A percentile compares a stretch with the other conserved stretches of the same genome.
Conservation (phyloP, 2,113 vertebrate genomes). For the Alexandromys fortis region DNA sequence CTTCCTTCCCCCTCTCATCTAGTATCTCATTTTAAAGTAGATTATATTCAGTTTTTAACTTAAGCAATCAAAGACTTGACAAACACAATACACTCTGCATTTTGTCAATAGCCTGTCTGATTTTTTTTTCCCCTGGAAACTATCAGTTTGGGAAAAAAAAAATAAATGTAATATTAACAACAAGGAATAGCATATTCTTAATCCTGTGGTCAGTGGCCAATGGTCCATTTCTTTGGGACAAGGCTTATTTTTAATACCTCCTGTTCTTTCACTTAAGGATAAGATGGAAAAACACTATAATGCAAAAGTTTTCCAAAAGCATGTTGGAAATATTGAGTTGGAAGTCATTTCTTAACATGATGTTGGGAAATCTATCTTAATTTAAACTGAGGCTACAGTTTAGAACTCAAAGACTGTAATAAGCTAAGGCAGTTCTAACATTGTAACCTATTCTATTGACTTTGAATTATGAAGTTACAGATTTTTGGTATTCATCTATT, state of each 20-base stretch:
- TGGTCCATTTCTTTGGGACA: constrained; percentile 54
- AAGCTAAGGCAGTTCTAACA: background rate
- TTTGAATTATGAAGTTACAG: background rate
- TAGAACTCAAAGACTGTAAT: background rate
- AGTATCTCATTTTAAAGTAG: background rate
- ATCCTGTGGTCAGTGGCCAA: constrained; percentile 39
- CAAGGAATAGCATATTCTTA: constrained; percentile 22
- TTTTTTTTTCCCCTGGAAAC: constrained; percentile 26
- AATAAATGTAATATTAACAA: constrained; percentile 56
- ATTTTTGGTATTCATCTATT: constrained; percentile 6
- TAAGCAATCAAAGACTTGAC: background rate
- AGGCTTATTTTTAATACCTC: constrained; percentile 44
- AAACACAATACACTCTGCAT: background rate
- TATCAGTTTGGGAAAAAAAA: constrained; percentile 45
- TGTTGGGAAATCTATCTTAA: background rate
- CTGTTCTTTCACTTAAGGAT: background rate
- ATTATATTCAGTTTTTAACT: background rate
- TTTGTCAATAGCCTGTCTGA: constrained; percentile 36
- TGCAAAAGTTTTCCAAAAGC: constrained; percentile 1
- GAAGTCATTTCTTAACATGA: background rate
- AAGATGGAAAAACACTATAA: constrained; percentile 19
- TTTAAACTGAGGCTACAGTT: background rate
- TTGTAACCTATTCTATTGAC: background rate
- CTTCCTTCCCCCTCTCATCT: background rate
- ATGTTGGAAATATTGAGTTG: constrained; percentile 25